phyloP scores from a whole-genome alignment of 2,113 vertebrate genomes.

The Columba janthina region DNA sequence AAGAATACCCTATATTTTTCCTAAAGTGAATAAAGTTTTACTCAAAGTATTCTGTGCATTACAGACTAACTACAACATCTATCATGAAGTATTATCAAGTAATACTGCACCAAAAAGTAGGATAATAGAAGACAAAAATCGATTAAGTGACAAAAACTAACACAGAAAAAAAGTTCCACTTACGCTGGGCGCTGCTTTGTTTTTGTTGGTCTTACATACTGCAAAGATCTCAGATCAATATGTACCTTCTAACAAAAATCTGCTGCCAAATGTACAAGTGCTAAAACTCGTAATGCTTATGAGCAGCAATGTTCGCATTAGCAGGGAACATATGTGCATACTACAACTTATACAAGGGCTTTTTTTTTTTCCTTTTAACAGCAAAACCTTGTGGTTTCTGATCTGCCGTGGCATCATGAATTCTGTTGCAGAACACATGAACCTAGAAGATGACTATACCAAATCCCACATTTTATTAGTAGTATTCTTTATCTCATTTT shows the following conservation, averaged over 20 bases:
- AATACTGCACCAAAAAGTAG: background rate
- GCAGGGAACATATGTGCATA: background rate
- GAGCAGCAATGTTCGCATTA: background rate
- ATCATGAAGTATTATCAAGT: background rate
- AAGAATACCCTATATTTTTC: background rate
- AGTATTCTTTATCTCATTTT: background rate
- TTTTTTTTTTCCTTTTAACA: background rate
- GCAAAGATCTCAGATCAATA: background rate
- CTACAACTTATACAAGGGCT: background rate
- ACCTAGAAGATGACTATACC: background rate
- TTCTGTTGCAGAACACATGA: background rate
- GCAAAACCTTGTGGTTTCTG: background rate
- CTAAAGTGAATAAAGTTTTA: background rate
- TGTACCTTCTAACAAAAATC: background rate
- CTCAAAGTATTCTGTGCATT: background rate
- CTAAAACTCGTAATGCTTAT: background rate
- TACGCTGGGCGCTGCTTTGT: background rate
- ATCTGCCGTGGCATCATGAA: background rate
- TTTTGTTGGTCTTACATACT: background rate
- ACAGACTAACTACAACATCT: background rate
- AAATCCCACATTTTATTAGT: background rate
- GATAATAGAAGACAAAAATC: background rate
- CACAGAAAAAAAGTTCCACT: background rate
- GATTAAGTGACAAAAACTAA: background rate
- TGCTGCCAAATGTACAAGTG: background rate